Conservation (phyloP, 2,888 invertebrate genomes). For the Phasia obesa region DNA sequence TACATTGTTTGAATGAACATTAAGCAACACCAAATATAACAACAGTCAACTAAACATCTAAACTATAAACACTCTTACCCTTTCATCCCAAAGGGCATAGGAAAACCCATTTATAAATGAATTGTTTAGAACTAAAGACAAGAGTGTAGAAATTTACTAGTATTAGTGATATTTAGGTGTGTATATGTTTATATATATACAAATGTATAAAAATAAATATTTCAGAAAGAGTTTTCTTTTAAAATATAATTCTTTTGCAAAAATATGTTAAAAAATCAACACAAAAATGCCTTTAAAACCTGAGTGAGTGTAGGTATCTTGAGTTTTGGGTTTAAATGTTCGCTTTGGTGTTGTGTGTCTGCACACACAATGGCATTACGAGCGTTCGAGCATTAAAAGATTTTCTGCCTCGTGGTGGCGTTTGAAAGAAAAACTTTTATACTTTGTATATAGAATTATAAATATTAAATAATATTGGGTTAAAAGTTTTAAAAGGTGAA, state of each 20-base stretch:
- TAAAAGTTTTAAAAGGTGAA: conserved; percentile 57
- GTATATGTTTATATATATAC: neutral
- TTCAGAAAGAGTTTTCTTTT: conserved; percentile 5
- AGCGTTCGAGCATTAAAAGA: conserved; percentile 52
- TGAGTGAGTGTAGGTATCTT: neutral
- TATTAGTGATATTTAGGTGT: conserved; percentile 15
- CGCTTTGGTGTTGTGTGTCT: conserved; percentile 21
- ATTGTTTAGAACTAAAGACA: conserved; percentile 19
- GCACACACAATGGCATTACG: conserved; percentile 17
- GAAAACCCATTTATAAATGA: conserved; percentile 50
- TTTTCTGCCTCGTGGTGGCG: conserved; percentile 45
- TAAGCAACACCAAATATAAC: conserved; percentile 2
- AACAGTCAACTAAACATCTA: conserved; percentile 13
- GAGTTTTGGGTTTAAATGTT: neutral
- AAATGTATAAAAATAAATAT: neutral
- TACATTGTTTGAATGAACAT: neutral
- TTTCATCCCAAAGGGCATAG: conserved; percentile 63
- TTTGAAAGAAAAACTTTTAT: conserved; percentile 22
- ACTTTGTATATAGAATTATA: conserved; percentile 29
- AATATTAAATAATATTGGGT: conserved; percentile 63
- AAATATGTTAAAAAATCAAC: conserved; percentile 56
- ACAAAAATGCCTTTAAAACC: conserved; percentile 40
- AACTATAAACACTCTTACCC: conserved; percentile 47
- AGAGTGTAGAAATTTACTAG: conserved; percentile 25
- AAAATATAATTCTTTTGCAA: conserved; percentile 21